These are phyloP conservation scores for Mnemiopsis leidyi DNA, from an alignment of 37 sponge, comb jelly and placozoan genomes.

Conservation along the genomic window DNA sequence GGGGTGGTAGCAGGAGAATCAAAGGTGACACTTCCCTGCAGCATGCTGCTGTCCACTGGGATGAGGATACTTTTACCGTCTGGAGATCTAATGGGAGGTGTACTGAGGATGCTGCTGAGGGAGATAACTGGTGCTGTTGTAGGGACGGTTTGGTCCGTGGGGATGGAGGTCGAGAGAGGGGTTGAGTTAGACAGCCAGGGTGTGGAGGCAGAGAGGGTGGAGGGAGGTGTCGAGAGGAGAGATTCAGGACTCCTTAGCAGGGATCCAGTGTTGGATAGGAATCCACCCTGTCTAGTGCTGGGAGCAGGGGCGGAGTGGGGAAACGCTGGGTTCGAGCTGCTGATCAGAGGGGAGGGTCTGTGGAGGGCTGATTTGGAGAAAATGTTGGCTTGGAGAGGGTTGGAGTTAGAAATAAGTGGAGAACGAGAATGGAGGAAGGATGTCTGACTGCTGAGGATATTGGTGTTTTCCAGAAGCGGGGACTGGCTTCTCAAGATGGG, in stretches of 20 bases:
- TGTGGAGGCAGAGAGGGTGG: background rate
- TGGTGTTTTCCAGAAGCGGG: background rate
- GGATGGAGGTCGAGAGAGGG: background rate
- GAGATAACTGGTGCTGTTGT: background rate
- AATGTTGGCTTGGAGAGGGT: background rate
- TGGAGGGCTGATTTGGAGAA: background rate
- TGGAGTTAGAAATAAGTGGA: background rate
- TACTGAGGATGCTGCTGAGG: conserved; percentile 49
- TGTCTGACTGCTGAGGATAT: background rate
- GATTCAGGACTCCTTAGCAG: background rate
- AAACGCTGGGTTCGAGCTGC: background rate
- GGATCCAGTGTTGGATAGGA: background rate
- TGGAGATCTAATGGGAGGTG: conserved; percentile 24
- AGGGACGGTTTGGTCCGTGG: background rate
- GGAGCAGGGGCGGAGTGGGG: background rate
- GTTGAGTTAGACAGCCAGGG: background rate
- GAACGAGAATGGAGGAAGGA: background rate
- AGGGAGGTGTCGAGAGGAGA: background rate
- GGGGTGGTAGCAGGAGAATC: background rate
- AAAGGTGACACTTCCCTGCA: background rate
- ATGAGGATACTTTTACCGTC: conserved; percentile 46
- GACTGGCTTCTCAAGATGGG: conserved; percentile 28
- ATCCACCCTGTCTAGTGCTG: background rate
- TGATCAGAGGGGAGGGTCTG: conserved; percentile 34
- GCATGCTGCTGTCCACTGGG: conserved; percentile 46